phyloP scores from a whole-genome alignment of 1,140 invertebrate species.

The Bombus waltoni region DNA sequence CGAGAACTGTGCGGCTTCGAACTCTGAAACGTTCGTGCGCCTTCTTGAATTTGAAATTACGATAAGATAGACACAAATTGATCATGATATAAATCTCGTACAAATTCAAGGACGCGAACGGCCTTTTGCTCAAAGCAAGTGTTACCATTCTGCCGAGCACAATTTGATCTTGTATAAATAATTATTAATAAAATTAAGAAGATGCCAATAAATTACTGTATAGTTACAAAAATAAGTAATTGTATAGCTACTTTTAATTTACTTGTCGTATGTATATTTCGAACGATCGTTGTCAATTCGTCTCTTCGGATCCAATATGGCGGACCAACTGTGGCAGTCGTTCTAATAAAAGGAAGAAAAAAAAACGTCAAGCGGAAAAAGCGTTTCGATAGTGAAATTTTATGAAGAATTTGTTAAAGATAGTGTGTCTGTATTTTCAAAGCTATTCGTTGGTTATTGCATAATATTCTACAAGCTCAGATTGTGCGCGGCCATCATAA shows the following conservation, averaged over 20 bases:
- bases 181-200: background rate
- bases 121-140: constrained; percentile 59
- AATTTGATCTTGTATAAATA: constrained; percentile 53
- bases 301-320: background rate
- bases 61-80: background rate
- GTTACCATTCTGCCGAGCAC: constrained; percentile 60
- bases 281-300: background rate
- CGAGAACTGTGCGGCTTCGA: constrained; percentile 27
- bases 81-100: background rate
- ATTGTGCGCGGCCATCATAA: constrained; percentile 48
- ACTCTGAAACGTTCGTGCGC: constrained; percentile 16
- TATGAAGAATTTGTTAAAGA: background rate
- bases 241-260: background rate
- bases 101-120: constrained; percentile 26
- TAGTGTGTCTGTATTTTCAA: background rate
- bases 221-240: background rate
- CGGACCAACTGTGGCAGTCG: background rate
- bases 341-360: background rate
- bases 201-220: background rate
- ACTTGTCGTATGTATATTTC: too few species aligned
- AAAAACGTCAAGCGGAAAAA: background rate
- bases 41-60: background rate
- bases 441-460: background rate
- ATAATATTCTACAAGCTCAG: constrained; percentile 28
- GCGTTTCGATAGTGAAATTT: background rate